Evolutionary conservation across 2,888 invertebrate species (phyloP).

Genomic region (Trimorus sp.): DNA sequence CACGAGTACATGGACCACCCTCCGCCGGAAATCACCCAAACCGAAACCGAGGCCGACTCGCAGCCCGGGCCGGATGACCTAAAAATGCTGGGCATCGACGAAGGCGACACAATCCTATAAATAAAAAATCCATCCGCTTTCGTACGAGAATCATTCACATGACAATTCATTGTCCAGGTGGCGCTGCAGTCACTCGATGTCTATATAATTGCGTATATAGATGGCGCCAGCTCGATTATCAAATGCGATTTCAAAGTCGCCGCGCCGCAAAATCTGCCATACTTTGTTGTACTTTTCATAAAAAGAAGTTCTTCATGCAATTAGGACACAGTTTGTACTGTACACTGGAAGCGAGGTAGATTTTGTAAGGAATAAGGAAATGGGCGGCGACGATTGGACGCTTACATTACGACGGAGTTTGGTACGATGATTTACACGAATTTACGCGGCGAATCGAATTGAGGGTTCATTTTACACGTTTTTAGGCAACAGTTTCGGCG

Average conservation of each 20-base stretch:
- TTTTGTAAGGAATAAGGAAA: background rate
- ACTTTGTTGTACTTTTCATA: too few relatives aligned
- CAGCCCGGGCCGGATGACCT: slow-evolving; percentile 87
- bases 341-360: background rate
- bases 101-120: slow-evolving; percentile 85
- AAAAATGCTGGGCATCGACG: slow-evolving; percentile 93
- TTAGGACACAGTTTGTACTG: too few relatives aligned
- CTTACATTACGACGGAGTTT: slow-evolving; percentile 5
- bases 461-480: background rate
- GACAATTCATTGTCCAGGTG: background rate
- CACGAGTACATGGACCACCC: slow-evolving; percentile 80
- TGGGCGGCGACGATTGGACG: too few relatives aligned
- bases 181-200: background rate
- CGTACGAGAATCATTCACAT: background rate
- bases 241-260: too few relatives aligned
- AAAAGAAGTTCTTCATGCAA: too few relatives aligned
- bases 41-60: slow-evolving; percentile 73
- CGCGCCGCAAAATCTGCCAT: too few relatives aligned
- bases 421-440: slow-evolving; percentile 16
- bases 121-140: too few relatives aligned
- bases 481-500: background rate
- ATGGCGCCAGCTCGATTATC: too few relatives aligned
- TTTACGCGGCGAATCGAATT: background rate
- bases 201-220: too few relatives aligned
- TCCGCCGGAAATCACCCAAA: slow-evolving; percentile 78